Conservation (phyloP, 2,113 vertebrate genomes). For the Condylura cristata region DNA sequence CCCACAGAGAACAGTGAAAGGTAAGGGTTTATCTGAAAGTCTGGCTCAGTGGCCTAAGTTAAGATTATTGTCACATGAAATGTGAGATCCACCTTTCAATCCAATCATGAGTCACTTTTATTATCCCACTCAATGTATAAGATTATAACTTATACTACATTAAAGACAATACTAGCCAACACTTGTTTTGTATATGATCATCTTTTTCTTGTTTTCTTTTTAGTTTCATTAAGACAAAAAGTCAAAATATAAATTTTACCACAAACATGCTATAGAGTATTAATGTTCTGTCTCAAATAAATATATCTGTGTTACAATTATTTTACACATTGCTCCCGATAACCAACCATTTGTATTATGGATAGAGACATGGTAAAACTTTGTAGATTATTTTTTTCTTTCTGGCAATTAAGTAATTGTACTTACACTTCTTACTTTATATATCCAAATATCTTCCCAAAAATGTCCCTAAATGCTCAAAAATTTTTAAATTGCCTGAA, state of each 20-base stretch:
- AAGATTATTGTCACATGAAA: neutral
- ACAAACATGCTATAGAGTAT: neutral
- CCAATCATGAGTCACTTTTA: neutral
- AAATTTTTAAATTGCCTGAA: neutral
- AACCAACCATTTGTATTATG: neutral
- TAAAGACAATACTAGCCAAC: neutral
- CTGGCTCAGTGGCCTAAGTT: neutral
- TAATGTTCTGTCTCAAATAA: neutral
- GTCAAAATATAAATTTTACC: neutral
- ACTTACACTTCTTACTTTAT: neutral
- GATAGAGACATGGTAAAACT: neutral
- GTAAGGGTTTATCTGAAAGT: slow-evolving; percentile 9
- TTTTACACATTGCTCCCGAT: neutral
- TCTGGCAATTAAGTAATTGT: neutral
- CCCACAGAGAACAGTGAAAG: slow-evolving; percentile 37
- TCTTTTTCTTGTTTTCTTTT: slow-evolving; percentile 21
- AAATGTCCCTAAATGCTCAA: neutral
- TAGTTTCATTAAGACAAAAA: neutral
- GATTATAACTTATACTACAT: neutral
- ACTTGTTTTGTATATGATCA: neutral
- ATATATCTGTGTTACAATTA: neutral
- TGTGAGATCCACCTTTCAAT: slow-evolving; percentile 2
- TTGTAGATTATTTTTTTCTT: neutral
- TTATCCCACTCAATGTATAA: neutral
- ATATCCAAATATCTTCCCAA: neutral